These are phyloP conservation scores for Corydoras sp. DNA, from an alignment of 2,113 vertebrate species.

Conservation along the genomic window DNA sequence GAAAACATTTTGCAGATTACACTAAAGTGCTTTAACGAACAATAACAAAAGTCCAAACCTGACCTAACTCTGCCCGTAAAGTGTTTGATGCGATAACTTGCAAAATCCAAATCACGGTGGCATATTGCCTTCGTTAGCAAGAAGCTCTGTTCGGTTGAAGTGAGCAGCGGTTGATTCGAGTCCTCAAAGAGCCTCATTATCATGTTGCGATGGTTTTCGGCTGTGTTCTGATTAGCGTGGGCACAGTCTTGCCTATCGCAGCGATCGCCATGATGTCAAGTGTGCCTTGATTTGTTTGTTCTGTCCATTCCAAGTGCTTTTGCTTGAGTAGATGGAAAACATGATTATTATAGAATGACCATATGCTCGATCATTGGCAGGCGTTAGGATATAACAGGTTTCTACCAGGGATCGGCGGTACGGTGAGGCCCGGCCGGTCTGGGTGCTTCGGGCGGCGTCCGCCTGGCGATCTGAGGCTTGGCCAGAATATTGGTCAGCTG, in stretches of 20 bases:
- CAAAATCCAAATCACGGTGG: too few species aligned
- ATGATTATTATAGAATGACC: neutral
- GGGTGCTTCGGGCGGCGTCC: constrained; percentile 15
- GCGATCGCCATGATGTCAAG: neutral
- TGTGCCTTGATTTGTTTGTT: neutral
- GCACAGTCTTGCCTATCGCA: too few species aligned
- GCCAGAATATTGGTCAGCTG: constrained; percentile 61
- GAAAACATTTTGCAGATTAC: too few species aligned
- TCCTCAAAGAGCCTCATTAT: neutral
- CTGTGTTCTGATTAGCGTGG: neutral
- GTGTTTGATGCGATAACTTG: too few species aligned
- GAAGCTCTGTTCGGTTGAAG: too few species aligned
- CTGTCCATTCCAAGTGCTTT: neutral
- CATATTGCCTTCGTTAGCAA: too few species aligned
- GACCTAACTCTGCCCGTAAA: too few species aligned
- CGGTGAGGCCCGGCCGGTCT: neutral
- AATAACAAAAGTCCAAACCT: too few species aligned
- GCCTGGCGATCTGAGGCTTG: constrained; percentile 20
- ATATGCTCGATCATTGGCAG: too few species aligned
- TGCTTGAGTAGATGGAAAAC: neutral
- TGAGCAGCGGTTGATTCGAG: too few species aligned
- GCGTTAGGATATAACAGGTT: neutral
- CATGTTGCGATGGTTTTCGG: neutral
- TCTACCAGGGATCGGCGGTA: neutral
- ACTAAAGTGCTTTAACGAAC: too few species aligned